A percentile compares a stretch with the other conserved stretches of the same genome.
Conservation (phyloP, 2,888 invertebrate species). For the Erannis defoliaria region DNA sequence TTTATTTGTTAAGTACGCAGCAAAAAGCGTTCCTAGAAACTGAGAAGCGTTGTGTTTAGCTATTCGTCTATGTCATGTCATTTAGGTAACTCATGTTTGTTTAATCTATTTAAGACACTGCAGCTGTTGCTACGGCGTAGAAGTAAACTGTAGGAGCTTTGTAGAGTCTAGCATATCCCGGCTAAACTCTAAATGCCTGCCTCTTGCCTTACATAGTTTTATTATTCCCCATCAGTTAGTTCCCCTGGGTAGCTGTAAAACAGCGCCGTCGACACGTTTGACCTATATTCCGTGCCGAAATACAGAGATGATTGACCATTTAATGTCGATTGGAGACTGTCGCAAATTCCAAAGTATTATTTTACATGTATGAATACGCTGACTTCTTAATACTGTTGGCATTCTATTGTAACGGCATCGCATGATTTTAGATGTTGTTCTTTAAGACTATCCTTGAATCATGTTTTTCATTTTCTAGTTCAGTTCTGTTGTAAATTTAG, state of each 20-base stretch:
- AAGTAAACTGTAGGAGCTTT: conserved; percentile 1
- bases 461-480: conserved; percentile 8
- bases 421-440: not conserved
- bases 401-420: conserved; percentile 8
- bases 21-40: conserved; percentile 18
- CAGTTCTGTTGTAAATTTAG: conserved; percentile 39
- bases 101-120: conserved; percentile 3
- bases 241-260: conserved; percentile 57
- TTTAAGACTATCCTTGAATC: conserved; percentile 15
- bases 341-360: conserved; percentile 58
- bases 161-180: not conserved
- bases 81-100: conserved; percentile 6
- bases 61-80: conserved; percentile 10
- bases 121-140: conserved; percentile 6
- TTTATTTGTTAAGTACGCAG: conserved; percentile 24
- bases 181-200: not conserved
- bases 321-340: conserved; percentile 75
- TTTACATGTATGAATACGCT: conserved; percentile 27
- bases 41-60: not conserved
- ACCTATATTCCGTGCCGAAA: conserved; percentile 70
- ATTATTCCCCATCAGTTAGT: conserved; percentile 33
- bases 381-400: conserved; percentile 26
- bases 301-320: conserved; percentile 76
- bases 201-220: conserved; percentile 1
- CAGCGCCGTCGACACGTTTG: conserved; percentile 69